Evolutionary conservation across 2,797 vertebrate genomes (phyloP).

Genomic region (Chelmon rostratus): DNA sequence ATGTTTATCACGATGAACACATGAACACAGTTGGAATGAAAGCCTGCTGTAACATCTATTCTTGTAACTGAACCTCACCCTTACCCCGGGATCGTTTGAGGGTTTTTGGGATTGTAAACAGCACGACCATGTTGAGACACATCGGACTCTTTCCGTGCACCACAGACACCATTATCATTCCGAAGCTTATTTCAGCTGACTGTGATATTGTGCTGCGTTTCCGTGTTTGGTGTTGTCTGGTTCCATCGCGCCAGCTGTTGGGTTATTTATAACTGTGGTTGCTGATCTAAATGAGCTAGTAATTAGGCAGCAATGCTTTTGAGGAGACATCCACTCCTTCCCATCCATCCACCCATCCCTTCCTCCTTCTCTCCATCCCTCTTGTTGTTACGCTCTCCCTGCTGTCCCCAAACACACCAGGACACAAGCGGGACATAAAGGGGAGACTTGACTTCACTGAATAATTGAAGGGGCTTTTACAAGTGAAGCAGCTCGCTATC

Average conservation of each 20-base stretch:
- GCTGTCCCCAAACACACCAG: conserved; percentile 70
- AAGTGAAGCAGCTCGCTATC: conserved; percentile 78
- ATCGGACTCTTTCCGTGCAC: conserved; percentile 46
- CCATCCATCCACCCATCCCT: conserved; percentile 53
- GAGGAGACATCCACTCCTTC: conserved; percentile 74
- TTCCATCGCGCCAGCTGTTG: conserved; percentile 81
- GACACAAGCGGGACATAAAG: conserved; percentile 82
- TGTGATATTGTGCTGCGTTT: conserved; percentile 73
- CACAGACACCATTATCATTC: conserved; percentile 77
- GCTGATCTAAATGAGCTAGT: conserved; percentile 82
- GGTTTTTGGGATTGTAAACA: conserved; percentile 62
- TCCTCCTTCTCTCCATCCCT: conserved; percentile 31
- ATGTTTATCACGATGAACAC: background rate
- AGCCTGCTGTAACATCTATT: conserved; percentile 34
- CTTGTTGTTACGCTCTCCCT: conserved; percentile 41
- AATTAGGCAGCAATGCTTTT: conserved; percentile 83
- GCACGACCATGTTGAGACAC: conserved; percentile 63
- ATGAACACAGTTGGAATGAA: conserved; percentile 6
- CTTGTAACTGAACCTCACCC: conserved; percentile 42
- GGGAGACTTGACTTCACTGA: conserved; percentile 85
- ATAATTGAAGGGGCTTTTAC: conserved; percentile 85
- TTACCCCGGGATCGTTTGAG: conserved; percentile 35
- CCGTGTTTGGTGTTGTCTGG: conserved; percentile 79
- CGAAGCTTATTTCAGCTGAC: conserved; percentile 65
- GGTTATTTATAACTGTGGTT: conserved; percentile 83